Evolutionary conservation across 2,888 invertebrate genomes (phyloP).

Genomic region (Antitype chi): DNA sequence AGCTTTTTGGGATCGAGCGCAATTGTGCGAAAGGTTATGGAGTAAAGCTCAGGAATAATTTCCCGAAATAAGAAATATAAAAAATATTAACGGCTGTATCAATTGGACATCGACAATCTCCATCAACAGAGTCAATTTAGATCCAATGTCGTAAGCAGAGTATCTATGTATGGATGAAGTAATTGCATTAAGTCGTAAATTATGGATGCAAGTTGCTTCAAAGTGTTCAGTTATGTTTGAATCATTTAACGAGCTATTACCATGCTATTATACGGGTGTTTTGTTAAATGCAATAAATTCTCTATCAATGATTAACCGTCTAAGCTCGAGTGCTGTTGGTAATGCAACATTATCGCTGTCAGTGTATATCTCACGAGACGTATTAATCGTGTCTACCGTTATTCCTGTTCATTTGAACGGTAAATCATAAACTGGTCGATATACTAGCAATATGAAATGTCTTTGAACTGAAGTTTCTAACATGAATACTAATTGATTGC

Average conservation of each 20-base stretch:
- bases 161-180: constrained; percentile 41
- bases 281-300: constrained; percentile 59
- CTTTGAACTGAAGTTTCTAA: constrained; percentile 14
- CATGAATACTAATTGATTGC: constrained; percentile 11
- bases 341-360: constrained; percentile 51
- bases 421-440: constrained; percentile 63
- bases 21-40: background rate
- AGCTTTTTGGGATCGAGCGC: background rate
- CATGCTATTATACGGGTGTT: constrained; percentile 66
- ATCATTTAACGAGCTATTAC: constrained; percentile 50
- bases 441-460: constrained; percentile 24
- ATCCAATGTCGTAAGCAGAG: constrained; percentile 27
- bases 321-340: constrained; percentile 34
- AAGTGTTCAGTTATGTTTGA: constrained; percentile 55
- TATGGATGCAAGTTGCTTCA: constrained; percentile 57
- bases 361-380: constrained; percentile 55
- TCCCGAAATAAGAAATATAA: background rate
- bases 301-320: constrained; percentile 45
- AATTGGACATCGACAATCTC: background rate
- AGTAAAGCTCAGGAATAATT: background rate
- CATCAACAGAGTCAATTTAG: constrained; percentile 18
- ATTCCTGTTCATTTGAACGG: constrained; percentile 77
- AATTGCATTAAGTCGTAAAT: constrained; percentile 54
- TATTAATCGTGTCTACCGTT: constrained; percentile 74
- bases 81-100: constrained; percentile 9